Evolutionary conservation across 2,113 vertebrate genomes (phyloP).

Genomic region (Dicerorhinus sumatrensis): DNA sequence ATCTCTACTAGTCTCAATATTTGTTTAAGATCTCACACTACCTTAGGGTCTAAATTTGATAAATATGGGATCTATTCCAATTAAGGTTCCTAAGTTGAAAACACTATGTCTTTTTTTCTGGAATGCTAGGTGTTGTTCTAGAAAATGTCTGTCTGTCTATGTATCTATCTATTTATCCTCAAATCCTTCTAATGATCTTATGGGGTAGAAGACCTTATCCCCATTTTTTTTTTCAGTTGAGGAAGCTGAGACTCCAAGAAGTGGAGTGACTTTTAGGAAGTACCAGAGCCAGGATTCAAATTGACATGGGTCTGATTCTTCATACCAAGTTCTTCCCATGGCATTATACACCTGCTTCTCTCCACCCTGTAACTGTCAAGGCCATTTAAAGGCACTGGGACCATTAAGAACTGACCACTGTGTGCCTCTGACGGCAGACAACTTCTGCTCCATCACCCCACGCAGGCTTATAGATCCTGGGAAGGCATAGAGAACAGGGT

Average conservation of each 20-base stretch:
- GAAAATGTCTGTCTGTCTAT: not conserved
- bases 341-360: not conserved
- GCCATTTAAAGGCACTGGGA: not conserved
- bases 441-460: not conserved
- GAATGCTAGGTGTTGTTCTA: not conserved
- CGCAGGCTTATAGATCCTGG: not conserved
- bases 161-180: not conserved
- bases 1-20: conserved; percentile 28
- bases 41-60: conserved; percentile 41
- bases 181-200: conserved; percentile 17
- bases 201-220: not conserved
- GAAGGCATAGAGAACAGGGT: not conserved
- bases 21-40: conserved; percentile 54
- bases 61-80: conserved; percentile 37
- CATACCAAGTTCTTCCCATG: not conserved
- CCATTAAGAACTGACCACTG: not conserved
- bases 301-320: not conserved
- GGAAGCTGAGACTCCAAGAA: not conserved
- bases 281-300: not conserved
- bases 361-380: not conserved
- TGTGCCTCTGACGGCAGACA: not conserved
- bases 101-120: not conserved
- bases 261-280: conserved; percentile 14
- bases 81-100: conserved; percentile 55
- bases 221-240: not conserved